Evolutionary conservation across 2,888 invertebrate species (phyloP), one percentile per base, ranked within the genome.

Genomic region (Cephus spinipes): DNA sequence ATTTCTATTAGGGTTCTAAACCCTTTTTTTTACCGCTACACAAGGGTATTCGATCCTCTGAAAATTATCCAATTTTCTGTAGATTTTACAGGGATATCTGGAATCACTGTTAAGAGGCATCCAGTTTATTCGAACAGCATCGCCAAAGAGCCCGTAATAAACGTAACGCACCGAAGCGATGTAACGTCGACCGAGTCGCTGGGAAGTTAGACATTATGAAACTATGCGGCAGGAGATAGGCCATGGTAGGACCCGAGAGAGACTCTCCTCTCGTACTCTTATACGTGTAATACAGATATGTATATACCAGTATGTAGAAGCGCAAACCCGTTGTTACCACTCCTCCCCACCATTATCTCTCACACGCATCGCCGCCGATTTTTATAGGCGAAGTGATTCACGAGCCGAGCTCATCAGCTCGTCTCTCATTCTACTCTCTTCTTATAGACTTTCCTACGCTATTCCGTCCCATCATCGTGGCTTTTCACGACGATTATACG

Each of bases 291-390:
- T 33, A 71, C n/a, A 71, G 15, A 6, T 32, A 71, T 9, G 9
- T 71, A 71, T 71, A 71, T 31, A 71, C 71, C 12, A 0, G 71
- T 33, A 71, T 84, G 81, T 83, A 84, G 83, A 87, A 80, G 82
- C 81, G 83, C 83, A 85, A 88, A 88, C 88, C 87, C 87, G 88
- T 88, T 88, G 88, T 88, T 88, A 87, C 85, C 82, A 83, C 85
- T 85, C 85, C 86, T 83, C 84, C 81, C 81, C 82, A 80, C 83
- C 83, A 85, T 86, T 88, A 89, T 89, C 87, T 87, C 85, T 83
- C 86, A 84, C 84, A 81, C 85, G 86, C 86, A 86, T 86, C 87
- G 84, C 80, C 86, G 83, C 81, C 82, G 79, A 86, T 86, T 86
- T 86, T 86, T 86, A 85, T 85, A 85, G 83, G 82, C 80, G 74